Base-by-base conservation (phyloP, 2,797 vertebrate species). In the Sandelia bainsii region DNA sequence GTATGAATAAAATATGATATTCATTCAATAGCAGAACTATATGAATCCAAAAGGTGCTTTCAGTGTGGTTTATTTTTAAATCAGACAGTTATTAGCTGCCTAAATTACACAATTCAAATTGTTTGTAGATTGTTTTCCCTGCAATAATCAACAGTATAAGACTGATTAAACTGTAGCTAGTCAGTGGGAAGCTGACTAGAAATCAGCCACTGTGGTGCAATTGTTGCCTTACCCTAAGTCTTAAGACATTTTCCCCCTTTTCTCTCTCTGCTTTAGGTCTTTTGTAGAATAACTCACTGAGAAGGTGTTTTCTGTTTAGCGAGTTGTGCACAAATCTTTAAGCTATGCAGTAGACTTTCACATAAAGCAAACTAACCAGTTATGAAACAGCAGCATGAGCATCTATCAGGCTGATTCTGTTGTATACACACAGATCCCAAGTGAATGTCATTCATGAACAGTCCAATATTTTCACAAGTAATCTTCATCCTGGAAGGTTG, bases 371-470 rank as follows among this genome's bases (percentile, higher is more conserved):
- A 52, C 22, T 20, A 9, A 3, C n/a, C 19, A 29, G 57, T 57
- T 51, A 45, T 42, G 29, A 51, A 60, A 2, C 49, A 56, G 54
- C 50, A 54, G n/a, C 9, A 23, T 56, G 25, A 49, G 54, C 39
- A 45, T 59, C 45, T 68, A 42, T 69, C 37, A 45, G 48, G 42
- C 32, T n/a, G 49, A 25, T 29, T n/a, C 2, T 19, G n/a, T 65
- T 69, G 48, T 27, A 16, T 27, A 51, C 52, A 29, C 10, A 44
- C 40, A 60, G 46, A 62, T 67, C 58, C 56, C 48, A 66, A 57
- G 50, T 27, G 48, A 69, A 71, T 65, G 34, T 53, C 59, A 73
- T 50, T 75, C 61, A 29, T 39, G 46, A 50, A 46, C 56, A 62
- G 54, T 52, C 11, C 13, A 39, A 3, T 63, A 39, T 69, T 52